phyloP scores from a whole-genome alignment of 2,888 invertebrate species.

The Torymus aiolomorphi region DNA sequence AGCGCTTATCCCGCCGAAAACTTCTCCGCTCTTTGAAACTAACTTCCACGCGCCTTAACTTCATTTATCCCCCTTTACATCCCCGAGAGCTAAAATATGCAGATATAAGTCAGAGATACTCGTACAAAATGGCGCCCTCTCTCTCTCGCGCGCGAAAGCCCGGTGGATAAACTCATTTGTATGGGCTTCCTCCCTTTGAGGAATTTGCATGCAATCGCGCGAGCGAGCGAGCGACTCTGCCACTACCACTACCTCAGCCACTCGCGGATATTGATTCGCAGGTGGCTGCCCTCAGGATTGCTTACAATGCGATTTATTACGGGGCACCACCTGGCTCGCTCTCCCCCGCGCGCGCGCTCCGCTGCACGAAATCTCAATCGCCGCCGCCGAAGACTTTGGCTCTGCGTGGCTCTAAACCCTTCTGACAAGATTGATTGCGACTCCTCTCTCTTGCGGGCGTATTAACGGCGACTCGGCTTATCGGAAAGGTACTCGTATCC shows the following conservation, averaged over 20 bases:
- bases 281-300: slow-evolving; percentile 70
- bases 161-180: slow-evolving; percentile 33
- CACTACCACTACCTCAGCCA: slow-evolving; percentile 33
- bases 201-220: slow-evolving; percentile 69
- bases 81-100: not conserved
- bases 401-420: not conserved
- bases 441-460: too few relatives aligned
- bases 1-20: not conserved
- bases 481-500: too few relatives aligned
- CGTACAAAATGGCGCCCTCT: slow-evolving; percentile 22
- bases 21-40: too few relatives aligned
- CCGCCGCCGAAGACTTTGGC: not conserved
- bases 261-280: slow-evolving; percentile 71
- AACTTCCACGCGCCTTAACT: slow-evolving; percentile 46
- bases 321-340: slow-evolving; percentile 67
- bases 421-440: slow-evolving; percentile 29
- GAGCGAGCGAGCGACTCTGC: slow-evolving; percentile 45
- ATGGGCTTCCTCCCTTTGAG: slow-evolving; percentile 53
- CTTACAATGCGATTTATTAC: slow-evolving; percentile 74
- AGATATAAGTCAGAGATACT: not conserved
- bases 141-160: too few relatives aligned
- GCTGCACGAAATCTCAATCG: slow-evolving; percentile 70
- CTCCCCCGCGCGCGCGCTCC: slow-evolving; percentile 44
- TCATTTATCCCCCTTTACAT: too few relatives aligned
- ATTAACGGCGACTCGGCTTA: too few relatives aligned